Evolutionary conservation across 2,113 vertebrate genomes (phyloP).

Genomic region (Pantherophis guttatus): DNA sequence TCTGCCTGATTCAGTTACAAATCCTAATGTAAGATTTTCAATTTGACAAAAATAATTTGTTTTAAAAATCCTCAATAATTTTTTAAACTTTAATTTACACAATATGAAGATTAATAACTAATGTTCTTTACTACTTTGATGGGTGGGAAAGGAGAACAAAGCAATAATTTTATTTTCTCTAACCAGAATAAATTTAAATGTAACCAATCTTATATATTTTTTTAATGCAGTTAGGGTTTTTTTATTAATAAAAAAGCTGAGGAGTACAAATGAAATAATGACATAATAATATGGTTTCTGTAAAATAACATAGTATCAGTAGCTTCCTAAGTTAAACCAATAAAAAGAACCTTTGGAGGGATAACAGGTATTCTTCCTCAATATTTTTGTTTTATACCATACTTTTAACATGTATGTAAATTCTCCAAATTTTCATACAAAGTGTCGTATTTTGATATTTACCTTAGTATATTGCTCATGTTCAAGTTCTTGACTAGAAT

Average conservation of each 20-base stretch:
- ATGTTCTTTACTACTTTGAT: neutral
- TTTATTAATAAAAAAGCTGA: neutral
- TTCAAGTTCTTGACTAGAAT: conserved; percentile 91
- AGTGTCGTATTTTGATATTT: conserved; percentile 61
- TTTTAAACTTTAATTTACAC: neutral
- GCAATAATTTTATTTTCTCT: neutral
- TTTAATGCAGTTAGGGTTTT: neutral
- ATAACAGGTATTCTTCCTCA: neutral
- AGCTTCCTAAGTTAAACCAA: neutral
- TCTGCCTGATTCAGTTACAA: neutral
- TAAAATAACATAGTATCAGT: neutral
- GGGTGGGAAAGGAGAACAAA: neutral
- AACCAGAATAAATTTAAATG: neutral
- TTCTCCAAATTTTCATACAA: conserved; percentile 39
- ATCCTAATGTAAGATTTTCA: neutral
- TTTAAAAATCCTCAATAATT: neutral
- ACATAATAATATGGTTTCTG: neutral
- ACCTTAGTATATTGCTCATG: conserved; percentile 84
- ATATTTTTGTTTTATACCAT: neutral
- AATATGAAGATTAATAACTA: neutral
- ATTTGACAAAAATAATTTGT: neutral
- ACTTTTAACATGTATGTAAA: conserved; percentile 37
- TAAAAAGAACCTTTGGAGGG: neutral
- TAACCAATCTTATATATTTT: neutral
- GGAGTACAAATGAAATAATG: neutral